Percentiles rank a stretch among this genome's conserved stretches.
These are phyloP conservation scores for Eurytoma californica DNA, from an alignment of 2,888 invertebrate genomes.

Conservation along the genomic window DNA sequence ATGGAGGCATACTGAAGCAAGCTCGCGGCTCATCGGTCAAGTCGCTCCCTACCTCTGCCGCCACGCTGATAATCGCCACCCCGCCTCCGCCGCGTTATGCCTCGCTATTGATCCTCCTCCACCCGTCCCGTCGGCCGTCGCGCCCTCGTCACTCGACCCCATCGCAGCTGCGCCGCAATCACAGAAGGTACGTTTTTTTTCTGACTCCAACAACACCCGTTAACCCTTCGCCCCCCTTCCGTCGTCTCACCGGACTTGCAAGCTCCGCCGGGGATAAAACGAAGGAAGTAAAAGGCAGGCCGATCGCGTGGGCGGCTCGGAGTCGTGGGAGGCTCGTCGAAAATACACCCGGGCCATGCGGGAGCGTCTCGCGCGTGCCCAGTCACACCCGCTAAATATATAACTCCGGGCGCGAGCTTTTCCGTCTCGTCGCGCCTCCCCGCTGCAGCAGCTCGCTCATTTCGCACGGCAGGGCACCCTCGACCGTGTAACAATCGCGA, in stretches of 20 bases:
- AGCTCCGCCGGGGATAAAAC: too few relatives aligned
- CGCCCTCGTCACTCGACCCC: too few relatives aligned
- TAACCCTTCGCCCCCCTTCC: too few relatives aligned
- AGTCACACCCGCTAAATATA: conserved; percentile 12
- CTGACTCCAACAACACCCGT: too few relatives aligned
- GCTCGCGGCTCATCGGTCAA: conserved; percentile 1
- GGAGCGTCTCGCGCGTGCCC: background rate
- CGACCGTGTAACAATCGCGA: background rate
- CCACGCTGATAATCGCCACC: background rate
- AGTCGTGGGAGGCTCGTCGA: conserved; percentile 1
- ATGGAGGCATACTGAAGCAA: conserved; percentile 1
- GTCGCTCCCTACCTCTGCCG: background rate
- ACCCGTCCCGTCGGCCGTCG: too few relatives aligned
- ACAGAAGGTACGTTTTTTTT: too few relatives aligned
- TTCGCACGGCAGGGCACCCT: background rate
- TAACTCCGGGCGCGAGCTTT: background rate
- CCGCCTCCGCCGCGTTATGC: background rate
- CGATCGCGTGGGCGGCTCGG: background rate
- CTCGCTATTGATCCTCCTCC: conserved; percentile 5
- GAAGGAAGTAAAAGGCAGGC: background rate
- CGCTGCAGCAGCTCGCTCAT: too few relatives aligned
- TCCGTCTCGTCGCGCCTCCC: too few relatives aligned
- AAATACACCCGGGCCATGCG: too few relatives aligned
- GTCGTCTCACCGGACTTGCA: too few relatives aligned
- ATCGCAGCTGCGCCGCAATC: too few relatives aligned